Percentiles rank a stretch among this genome's conserved stretches.
These are phyloP conservation scores for Dermatemys mawii DNA, from an alignment of 2,113 vertebrate species.

Conservation along the genomic window DNA sequence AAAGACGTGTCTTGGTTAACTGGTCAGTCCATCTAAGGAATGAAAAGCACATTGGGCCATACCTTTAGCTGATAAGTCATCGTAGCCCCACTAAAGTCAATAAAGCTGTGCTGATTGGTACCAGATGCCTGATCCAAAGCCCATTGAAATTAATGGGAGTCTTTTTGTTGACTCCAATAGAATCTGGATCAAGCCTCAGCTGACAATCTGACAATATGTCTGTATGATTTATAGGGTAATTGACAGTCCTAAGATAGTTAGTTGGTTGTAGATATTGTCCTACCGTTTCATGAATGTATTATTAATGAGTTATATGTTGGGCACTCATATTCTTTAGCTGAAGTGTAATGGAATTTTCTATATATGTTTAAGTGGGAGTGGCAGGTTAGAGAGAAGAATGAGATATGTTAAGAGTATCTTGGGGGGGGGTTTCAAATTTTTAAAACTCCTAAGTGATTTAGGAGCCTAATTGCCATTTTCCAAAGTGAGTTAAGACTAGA, in stretches of 20 bases:
- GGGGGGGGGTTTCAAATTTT: not conserved
- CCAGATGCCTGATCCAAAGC: not conserved
- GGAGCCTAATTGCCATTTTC: not conserved
- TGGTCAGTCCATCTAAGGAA: not conserved
- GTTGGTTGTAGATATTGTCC: slow-evolving; percentile 5
- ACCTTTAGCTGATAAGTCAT: not conserved
- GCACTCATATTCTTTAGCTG: slow-evolving; percentile 20
- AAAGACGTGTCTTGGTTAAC: not conserved
- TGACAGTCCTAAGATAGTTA: slow-evolving; percentile 29
- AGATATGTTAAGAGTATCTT: not conserved
- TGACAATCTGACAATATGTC: not conserved
- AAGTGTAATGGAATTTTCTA: slow-evolving; percentile 30
- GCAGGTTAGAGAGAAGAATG: not conserved
- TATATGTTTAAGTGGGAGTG: not conserved
- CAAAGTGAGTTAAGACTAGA: not conserved
- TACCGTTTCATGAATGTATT: slow-evolving; percentile 53
- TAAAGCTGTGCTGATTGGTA: not conserved
- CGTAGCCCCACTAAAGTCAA: fast-evolving
- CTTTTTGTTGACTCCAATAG: not conserved
- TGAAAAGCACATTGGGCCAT: fast-evolving
- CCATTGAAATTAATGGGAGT: not conserved
- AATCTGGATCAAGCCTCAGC: not conserved
- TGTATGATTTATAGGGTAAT: slow-evolving; percentile 64
- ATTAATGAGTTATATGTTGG: slow-evolving; percentile 48
- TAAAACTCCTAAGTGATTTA: not conserved